phyloP scores from a whole-genome alignment of 2,797 vertebrate species.

The Acrossocheilus wenchowensis region DNA sequence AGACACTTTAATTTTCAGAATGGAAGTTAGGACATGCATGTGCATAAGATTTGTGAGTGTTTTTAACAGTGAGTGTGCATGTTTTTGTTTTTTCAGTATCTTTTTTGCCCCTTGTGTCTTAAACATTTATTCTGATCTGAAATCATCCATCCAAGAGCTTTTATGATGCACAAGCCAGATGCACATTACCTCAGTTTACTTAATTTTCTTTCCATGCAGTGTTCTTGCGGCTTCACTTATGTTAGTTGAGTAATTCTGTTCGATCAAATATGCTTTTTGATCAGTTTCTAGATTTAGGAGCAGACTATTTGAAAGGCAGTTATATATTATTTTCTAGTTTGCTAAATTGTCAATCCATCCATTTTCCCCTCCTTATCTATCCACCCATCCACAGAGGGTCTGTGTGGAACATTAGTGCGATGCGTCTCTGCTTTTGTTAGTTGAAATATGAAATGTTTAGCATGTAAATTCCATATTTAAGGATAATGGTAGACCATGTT shows the following conservation, averaged over 20 bases:
- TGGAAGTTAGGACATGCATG: conserved; percentile 15
- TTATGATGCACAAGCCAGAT: conserved; percentile 49
- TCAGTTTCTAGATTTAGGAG: background rate
- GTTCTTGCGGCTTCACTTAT: conserved; percentile 18
- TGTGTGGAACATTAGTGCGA: background rate
- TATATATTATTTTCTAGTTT: background rate
- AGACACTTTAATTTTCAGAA: conserved; percentile 55
- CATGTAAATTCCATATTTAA: background rate
- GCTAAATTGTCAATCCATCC: conserved; percentile 5
- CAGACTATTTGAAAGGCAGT: background rate
- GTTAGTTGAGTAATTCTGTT: background rate
- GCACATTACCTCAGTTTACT: conserved; percentile 30
- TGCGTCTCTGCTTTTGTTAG: conserved; percentile 19
- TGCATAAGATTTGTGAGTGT: background rate
- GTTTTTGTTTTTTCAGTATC: background rate
- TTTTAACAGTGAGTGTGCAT: background rate
- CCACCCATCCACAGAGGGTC: background rate
- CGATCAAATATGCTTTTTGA: background rate
- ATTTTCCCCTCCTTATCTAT: background rate
- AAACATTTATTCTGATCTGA: background rate
- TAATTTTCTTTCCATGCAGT: background rate
- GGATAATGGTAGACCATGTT: conserved; percentile 11
- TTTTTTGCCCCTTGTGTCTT: conserved; percentile 20
- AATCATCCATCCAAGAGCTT: conserved; percentile 28
- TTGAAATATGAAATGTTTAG: conserved; percentile 3